phyloP scores from a whole-genome alignment of 2,888 invertebrate species.

The Dicyrtoma fusca region DNA sequence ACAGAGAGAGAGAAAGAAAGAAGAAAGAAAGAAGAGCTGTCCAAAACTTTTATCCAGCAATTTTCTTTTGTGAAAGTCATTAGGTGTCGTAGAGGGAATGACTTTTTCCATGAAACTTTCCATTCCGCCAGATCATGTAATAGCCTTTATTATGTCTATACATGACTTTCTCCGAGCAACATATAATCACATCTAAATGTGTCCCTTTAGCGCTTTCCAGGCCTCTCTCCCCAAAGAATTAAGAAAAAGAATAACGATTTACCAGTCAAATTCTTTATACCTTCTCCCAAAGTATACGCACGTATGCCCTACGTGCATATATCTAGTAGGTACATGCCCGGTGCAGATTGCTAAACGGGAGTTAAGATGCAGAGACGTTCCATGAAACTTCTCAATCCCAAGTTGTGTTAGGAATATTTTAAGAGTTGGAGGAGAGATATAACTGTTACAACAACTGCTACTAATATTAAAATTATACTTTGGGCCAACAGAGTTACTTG shows the following conservation, averaged over 20 bases:
- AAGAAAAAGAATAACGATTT: background rate
- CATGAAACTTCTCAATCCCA: too few species aligned
- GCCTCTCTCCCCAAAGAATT: background rate
- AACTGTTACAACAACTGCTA: too few species aligned
- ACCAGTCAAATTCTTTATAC: too few species aligned
- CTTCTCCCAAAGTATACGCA: too few species aligned
- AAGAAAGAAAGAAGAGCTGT: conserved; percentile 32
- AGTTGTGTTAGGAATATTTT: too few species aligned
- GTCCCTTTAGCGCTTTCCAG: background rate
- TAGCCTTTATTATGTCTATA: conserved; percentile 30
- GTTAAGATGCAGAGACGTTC: too few species aligned
- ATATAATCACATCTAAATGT: conserved; percentile 5
- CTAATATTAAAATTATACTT: too few species aligned
- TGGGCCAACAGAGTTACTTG: too few species aligned
- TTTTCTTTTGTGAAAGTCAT: conserved; percentile 45
- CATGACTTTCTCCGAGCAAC: background rate
- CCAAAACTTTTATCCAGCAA: conserved; percentile 43
- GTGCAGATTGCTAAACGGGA: too few species aligned
- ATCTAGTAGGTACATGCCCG: too few species aligned
- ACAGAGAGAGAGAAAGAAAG: conserved; percentile 11
- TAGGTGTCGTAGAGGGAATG: conserved; percentile 43
- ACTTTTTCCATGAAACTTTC: conserved; percentile 39
- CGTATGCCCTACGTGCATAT: too few species aligned
- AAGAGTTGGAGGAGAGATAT: too few species aligned
- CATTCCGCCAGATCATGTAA: conserved; percentile 40